Base-by-base conservation (phyloP, 2,888 invertebrate genomes). In the Machimus atricapillus region DNA sequence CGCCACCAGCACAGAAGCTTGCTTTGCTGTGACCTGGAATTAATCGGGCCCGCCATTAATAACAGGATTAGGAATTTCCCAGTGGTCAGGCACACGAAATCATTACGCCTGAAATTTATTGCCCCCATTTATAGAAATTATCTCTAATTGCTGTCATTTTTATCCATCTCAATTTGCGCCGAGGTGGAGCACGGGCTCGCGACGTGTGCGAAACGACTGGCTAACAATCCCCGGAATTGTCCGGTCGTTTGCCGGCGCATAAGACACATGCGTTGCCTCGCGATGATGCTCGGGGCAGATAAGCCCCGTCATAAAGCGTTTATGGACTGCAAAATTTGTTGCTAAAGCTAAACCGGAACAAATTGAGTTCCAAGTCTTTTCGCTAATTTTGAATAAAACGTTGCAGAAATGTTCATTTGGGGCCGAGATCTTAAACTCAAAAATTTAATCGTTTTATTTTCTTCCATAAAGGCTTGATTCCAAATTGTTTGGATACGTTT, bases 111-210 rank as follows among this genome's bases (percentile, higher is more conserved):
- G 83, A 86, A 83, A 88, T 88, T 88, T 88, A 88, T 88, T 81
- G 87, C 37, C 66, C 34, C 87, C 88, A 88, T 88, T 88, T 88
- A 87, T 88, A 88, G 88, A 88, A 88, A 88, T 88, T 88, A 88
- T 88, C 88, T 87, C 86, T 88, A 88, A 88, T 87, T 88, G 88
- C 87, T 87, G 88, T 88, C 88, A 88, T 88, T 88, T 88, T 88
- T 88, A 87, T 88, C 83, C 88, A 88, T 88, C 88, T 88, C 87
- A 88, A 88, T 88, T 88, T 88, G 76, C 86, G 77, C 83, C 40
- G 77, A 34, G 83, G 74, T 85, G 52, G 46, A 76, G 81, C 79
- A n/a, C 34, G 37, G 37, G 27, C 14, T 19, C 14, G 31, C 37
- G 19, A 14, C 76, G 31, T n/a, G 74, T 40, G 74, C 8, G 12